These are phyloP conservation scores for Strix uralensis DNA, from an alignment of 2,113 vertebrate genomes.

Conservation along the genomic window DNA sequence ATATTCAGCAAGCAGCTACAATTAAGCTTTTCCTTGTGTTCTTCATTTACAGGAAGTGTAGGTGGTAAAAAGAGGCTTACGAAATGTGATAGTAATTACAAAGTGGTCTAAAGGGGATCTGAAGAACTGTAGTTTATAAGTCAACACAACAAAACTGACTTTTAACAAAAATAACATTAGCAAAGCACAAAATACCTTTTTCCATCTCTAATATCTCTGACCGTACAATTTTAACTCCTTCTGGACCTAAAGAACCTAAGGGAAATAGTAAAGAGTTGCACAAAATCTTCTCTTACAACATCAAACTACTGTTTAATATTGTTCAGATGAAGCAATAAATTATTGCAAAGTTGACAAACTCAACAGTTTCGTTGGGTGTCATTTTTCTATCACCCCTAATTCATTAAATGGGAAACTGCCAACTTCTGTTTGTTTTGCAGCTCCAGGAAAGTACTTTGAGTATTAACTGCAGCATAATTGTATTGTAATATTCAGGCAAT, in stretches of 20 bases:
- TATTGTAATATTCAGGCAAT: background rate
- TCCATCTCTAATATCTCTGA: background rate
- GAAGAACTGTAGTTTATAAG: background rate
- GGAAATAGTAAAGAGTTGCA: background rate
- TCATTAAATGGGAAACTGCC: background rate
- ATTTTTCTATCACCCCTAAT: background rate
- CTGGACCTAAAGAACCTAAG: background rate
- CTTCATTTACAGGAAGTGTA: conserved; percentile 26
- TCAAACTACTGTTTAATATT: background rate
- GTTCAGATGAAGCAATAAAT: background rate
- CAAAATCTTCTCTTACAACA: background rate
- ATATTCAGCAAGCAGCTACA: conserved; percentile 25
- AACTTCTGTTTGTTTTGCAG: background rate
- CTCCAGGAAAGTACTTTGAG: background rate
- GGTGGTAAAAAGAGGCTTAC: background rate
- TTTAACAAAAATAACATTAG: background rate
- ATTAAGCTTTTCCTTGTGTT: conserved; percentile 1
- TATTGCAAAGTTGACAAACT: background rate
- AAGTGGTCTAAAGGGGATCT: background rate
- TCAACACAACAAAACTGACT: background rate
- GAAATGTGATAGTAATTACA: background rate
- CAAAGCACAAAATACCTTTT: background rate
- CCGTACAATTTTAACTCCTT: background rate
- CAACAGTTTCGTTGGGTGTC: background rate
- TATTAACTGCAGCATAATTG: background rate